A percentile compares a stretch with the other conserved stretches of the same genome.
phyloP scores from a whole-genome alignment of 2,113 vertebrate genomes.

The Heliornis fulica region DNA sequence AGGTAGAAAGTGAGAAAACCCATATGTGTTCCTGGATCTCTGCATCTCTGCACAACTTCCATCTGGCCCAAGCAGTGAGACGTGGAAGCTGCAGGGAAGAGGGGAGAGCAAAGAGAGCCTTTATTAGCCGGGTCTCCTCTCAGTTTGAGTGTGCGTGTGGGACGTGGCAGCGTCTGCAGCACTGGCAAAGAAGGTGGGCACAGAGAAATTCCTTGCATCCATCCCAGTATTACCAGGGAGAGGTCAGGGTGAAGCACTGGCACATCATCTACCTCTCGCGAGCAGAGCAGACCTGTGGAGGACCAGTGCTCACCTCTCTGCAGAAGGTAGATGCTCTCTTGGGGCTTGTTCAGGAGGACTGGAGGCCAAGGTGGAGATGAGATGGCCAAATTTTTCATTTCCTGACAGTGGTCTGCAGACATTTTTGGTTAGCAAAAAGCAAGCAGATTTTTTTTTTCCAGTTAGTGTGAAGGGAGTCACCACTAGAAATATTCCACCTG shows the following conservation, averaged over 20 bases:
- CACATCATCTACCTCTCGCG: neutral
- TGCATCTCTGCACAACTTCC: neutral
- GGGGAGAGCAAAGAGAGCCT: neutral
- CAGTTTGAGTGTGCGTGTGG: accelerated
- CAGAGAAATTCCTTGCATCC: neutral
- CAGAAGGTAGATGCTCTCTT: neutral
- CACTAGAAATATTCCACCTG: neutral
- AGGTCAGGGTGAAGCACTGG: neutral
- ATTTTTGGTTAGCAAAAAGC: neutral
- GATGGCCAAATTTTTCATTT: neutral
- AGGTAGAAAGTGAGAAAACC: conserved; percentile 40
- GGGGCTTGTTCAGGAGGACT: neutral
- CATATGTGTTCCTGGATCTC: neutral
- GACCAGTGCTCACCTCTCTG: neutral
- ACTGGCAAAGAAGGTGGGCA: neutral
- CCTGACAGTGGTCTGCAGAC: neutral
- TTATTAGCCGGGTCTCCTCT: neutral
- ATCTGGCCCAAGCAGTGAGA: neutral
- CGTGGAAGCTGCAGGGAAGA: neutral
- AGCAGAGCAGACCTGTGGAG: neutral
- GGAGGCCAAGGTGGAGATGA: neutral
- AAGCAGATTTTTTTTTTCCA: neutral
- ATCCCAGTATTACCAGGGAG: neutral
- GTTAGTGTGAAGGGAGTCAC: neutral
- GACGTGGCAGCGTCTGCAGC: neutral